Percentiles rank a stretch among this genome's conserved stretches.
These are phyloP conservation scores for Macquaria australasica DNA, from an alignment of 2,113 vertebrate species.

Conservation along the genomic window DNA sequence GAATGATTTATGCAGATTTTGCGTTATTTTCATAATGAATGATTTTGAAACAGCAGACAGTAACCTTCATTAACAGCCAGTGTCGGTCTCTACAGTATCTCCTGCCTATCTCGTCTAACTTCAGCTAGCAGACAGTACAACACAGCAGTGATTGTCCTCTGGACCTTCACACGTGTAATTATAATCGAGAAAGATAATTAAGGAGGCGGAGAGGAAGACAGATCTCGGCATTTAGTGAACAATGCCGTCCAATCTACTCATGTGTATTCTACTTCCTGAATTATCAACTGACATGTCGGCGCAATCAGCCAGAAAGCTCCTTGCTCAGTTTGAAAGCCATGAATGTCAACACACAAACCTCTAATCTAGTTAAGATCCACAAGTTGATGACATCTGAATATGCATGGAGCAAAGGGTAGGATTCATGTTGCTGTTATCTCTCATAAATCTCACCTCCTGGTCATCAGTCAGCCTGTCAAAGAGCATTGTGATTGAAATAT, in stretches of 20 bases:
- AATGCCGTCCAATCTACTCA: constrained; percentile 78
- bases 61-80: constrained; percentile 59
- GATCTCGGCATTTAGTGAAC: constrained; percentile 81
- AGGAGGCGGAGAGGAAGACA: constrained; percentile 75
- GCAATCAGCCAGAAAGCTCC: constrained; percentile 73
- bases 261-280: constrained; percentile 70
- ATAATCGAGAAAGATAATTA: constrained; percentile 81
- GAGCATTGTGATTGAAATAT: neutral
- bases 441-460: constrained; percentile 11
- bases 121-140: constrained; percentile 58
- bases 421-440: constrained; percentile 33
- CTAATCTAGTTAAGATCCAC: constrained; percentile 68
- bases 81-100: constrained; percentile 42
- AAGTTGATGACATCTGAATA: constrained; percentile 58
- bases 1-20: constrained; percentile 38
- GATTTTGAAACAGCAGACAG: constrained; percentile 53
- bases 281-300: constrained; percentile 75
- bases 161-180: constrained; percentile 82
- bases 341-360: constrained; percentile 76
- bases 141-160: constrained; percentile 74
- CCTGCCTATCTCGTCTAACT: constrained; percentile 66
- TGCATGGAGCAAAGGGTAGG: constrained; percentile 11
- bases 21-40: constrained; percentile 45
- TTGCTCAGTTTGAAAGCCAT: constrained; percentile 42
- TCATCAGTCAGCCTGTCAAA: constrained; percentile 23